A percentile compares a stretch with the other conserved stretches of the same genome.
These are phyloP conservation scores for Drosophila arizonae DNA, from an alignment of 1,140 invertebrate genomes.

Conservation along the genomic window DNA sequence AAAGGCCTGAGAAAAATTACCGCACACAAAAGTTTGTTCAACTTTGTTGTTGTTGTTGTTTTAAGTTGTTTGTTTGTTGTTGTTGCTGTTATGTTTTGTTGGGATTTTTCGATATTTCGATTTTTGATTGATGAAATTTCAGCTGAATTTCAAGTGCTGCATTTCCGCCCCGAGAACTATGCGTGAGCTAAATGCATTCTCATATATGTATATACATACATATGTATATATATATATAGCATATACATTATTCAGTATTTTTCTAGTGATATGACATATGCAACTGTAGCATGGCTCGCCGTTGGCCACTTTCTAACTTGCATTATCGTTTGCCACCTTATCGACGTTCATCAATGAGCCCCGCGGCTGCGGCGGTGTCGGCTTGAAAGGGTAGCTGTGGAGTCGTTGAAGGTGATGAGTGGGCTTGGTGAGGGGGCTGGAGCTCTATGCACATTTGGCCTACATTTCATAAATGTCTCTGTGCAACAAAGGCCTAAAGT, in stretches of 20 bases:
- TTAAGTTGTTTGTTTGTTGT: slow-evolving; percentile 10
- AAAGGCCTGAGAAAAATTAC: slow-evolving; percentile 35
- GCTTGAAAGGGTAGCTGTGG: neutral
- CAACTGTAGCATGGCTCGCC: neutral
- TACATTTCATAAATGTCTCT: slow-evolving; percentile 56
- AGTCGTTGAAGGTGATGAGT: neutral
- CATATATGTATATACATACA: no score
- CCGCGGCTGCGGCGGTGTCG: neutral
- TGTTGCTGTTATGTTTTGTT: slow-evolving; percentile 6
- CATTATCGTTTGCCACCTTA: slow-evolving; percentile 41
- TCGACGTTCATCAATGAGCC: slow-evolving; percentile 35
- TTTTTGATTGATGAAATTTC: slow-evolving; percentile 39
- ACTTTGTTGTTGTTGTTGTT: slow-evolving; percentile 36
- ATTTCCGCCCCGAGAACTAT: slow-evolving; percentile 17
- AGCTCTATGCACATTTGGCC: slow-evolving; percentile 58
- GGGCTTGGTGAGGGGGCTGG: neutral
- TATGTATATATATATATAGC: neutral
- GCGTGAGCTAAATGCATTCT: no score
- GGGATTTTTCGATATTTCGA: slow-evolving; percentile 9
- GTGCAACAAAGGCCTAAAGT: slow-evolving; percentile 3
- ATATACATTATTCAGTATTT: no score
- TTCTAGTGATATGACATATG: neutral
- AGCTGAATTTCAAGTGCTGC: slow-evolving; percentile 33
- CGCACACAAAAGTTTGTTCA: slow-evolving; percentile 44
- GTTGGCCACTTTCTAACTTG: neutral